A percentile compares a stretch with the other conserved stretches of the same genome.
These are phyloP conservation scores for Malthinus seriepunctatus DNA, from an alignment of 2,888 invertebrate species.

Conservation along the genomic window DNA sequence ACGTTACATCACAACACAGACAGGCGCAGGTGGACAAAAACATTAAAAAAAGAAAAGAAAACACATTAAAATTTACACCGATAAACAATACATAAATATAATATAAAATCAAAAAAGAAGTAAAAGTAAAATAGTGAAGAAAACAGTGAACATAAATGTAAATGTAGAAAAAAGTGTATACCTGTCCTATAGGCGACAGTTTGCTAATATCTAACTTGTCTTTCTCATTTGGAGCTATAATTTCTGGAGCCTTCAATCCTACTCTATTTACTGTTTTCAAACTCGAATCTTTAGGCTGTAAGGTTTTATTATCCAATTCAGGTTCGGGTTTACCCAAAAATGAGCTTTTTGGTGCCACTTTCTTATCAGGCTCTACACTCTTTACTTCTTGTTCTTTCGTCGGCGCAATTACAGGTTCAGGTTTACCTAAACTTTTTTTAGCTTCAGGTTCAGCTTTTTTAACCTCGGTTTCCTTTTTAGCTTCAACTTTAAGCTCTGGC, in stretches of 20 bases:
- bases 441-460: too few species aligned
- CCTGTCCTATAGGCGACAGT: background rate
- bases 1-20: conserved; percentile 23
- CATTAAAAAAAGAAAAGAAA: conserved; percentile 27
- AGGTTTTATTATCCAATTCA: conserved; percentile 16
- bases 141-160: background rate
- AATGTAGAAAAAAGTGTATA: conserved; percentile 7
- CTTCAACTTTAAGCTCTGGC: conserved; percentile 7
- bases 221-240: conserved; percentile 28
- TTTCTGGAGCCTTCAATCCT: conserved; percentile 24
- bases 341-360: too few species aligned
- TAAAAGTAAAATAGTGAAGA: conserved; percentile 2
- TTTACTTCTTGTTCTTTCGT: too few species aligned
- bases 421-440: too few species aligned
- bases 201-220: conserved; percentile 11
- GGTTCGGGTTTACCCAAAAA: conserved; percentile 12
- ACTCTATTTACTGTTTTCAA: background rate
- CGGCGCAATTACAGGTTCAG: too few species aligned
- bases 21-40: conserved; percentile 19
- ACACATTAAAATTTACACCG: conserved; percentile 3
- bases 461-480: too few species aligned
- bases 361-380: too few species aligned
- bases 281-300: background rate
- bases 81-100: background rate
- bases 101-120: background rate